Evolutionary conservation across 2,797 vertebrate genomes (phyloP).

Genomic region (Oophaga sylvatica): DNA sequence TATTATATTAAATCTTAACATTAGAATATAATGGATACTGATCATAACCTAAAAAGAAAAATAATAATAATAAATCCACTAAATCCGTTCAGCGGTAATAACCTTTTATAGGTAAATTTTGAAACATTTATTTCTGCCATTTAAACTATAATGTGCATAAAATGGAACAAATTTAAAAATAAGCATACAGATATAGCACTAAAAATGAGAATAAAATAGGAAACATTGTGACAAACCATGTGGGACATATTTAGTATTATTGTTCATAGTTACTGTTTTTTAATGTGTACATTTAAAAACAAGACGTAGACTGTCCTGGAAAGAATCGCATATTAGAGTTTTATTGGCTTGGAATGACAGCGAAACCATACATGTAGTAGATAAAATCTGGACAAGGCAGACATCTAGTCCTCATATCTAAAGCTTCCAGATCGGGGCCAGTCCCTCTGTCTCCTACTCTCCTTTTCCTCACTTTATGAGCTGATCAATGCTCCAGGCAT

Average conservation of each 20-base stretch:
- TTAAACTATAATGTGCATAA: neutral
- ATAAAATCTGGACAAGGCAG: constrained; percentile 69
- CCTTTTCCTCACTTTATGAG: constrained; percentile 63
- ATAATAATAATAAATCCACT: neutral
- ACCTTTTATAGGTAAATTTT: neutral
- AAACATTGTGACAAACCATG: neutral
- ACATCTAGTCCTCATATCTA: constrained; percentile 72
- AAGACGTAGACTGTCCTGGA: constrained; percentile 23
- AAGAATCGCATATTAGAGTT: constrained; percentile 40
- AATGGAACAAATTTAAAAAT: neutral
- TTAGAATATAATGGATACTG: neutral
- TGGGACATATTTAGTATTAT: neutral
- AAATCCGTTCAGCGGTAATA: neutral
- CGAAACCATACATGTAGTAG: constrained; percentile 61
- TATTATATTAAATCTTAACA: neutral
- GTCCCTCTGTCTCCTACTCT: constrained; percentile 67
- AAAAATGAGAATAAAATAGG: neutral
- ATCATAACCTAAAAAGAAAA: neutral
- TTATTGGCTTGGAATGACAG: constrained; percentile 55
- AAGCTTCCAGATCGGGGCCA: constrained; percentile 63
- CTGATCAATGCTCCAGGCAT: constrained; percentile 63
- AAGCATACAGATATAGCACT: neutral
- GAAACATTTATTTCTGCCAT: neutral
- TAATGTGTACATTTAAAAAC: constrained; percentile 12
- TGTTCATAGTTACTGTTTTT: constrained; percentile 13